Evolutionary conservation across 2,797 vertebrate species (phyloP).

Genomic region (Diceros bicornis): DNA sequence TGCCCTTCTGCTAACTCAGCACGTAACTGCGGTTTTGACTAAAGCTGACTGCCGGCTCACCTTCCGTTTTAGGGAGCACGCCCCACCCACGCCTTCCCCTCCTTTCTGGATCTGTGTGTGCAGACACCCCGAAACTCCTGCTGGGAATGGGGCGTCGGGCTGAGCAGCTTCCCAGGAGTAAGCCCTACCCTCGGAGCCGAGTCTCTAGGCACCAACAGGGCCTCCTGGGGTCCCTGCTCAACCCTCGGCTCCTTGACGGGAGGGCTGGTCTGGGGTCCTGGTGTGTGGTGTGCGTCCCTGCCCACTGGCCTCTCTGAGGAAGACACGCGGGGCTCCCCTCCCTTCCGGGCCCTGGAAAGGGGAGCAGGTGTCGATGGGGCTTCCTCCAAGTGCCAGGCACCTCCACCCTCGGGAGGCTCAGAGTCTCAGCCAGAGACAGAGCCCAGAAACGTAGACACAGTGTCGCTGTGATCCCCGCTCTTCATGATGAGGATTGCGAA

Average conservation of each 20-base stretch:
- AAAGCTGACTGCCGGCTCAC: background rate
- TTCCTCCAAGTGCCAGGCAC: background rate
- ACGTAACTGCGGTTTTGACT: background rate
- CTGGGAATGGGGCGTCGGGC: background rate
- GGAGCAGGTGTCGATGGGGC: background rate
- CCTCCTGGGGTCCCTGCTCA: no score
- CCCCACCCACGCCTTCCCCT: background rate
- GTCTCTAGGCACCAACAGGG: background rate
- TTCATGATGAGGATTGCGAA: rapidly evolving
- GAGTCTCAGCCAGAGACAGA: background rate
- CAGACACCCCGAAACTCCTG: background rate
- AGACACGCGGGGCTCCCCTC: rapidly evolving
- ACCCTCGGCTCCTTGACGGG: background rate
- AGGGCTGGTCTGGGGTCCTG: background rate
- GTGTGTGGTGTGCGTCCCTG: background rate
- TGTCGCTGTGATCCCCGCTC: background rate
- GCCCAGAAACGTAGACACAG: background rate
- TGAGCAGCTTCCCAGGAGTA: background rate
- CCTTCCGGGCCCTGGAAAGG: background rate
- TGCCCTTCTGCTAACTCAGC: rapidly evolving
- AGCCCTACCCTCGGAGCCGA: background rate
- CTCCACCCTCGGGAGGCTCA: background rate
- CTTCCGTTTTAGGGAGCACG: no score
- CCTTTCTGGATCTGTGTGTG: background rate
- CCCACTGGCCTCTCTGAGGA: background rate